A percentile compares a stretch with the other conserved stretches of the same genome.
These are phyloP conservation scores for Hylia prasina DNA, from an alignment of 2,113 vertebrate genomes.

Conservation along the genomic window DNA sequence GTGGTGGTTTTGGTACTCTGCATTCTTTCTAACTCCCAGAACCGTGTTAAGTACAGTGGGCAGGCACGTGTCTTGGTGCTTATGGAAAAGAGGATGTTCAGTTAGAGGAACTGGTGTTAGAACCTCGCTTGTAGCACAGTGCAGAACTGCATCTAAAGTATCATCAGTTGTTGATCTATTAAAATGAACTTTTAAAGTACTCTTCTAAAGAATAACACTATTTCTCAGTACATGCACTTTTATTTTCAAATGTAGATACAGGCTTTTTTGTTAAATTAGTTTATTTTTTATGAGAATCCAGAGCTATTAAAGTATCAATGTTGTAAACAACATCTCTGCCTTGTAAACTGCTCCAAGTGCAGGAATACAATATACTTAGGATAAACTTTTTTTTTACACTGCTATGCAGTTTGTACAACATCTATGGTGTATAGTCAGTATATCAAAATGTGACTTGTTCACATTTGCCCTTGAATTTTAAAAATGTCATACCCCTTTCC, in stretches of 20 bases:
- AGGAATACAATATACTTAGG: slow-evolving; percentile 58
- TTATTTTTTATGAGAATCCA: slow-evolving; percentile 66
- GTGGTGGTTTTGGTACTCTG: slow-evolving; percentile 21
- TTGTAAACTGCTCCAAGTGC: slow-evolving; percentile 63
- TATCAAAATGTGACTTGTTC: slow-evolving; percentile 40
- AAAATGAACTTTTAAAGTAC: slow-evolving; percentile 35
- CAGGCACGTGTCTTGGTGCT: background rate
- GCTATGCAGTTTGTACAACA: slow-evolving; percentile 66
- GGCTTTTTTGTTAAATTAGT: slow-evolving; percentile 48
- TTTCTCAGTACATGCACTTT: slow-evolving; percentile 64
- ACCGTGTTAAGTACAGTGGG: background rate
- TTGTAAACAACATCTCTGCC: slow-evolving; percentile 57
- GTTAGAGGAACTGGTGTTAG: slow-evolving; percentile 30
- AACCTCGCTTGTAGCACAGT: slow-evolving; percentile 34
- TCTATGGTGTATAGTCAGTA: slow-evolving; percentile 15
- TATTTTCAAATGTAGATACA: slow-evolving; percentile 62
- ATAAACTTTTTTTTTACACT: slow-evolving; percentile 51
- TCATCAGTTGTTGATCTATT: slow-evolving; percentile 16
- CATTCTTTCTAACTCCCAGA: slow-evolving; percentile 10
- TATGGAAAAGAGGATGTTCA: background rate
- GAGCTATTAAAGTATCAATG: slow-evolving; percentile 59
- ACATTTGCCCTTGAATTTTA: slow-evolving; percentile 49
- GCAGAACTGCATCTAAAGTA: slow-evolving; percentile 29
- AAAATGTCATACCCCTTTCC: slow-evolving; percentile 5
- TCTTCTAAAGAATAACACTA: slow-evolving; percentile 57